phyloP scores from a whole-genome alignment of 2,888 invertebrate genomes.

The Uloborus plumipes region DNA sequence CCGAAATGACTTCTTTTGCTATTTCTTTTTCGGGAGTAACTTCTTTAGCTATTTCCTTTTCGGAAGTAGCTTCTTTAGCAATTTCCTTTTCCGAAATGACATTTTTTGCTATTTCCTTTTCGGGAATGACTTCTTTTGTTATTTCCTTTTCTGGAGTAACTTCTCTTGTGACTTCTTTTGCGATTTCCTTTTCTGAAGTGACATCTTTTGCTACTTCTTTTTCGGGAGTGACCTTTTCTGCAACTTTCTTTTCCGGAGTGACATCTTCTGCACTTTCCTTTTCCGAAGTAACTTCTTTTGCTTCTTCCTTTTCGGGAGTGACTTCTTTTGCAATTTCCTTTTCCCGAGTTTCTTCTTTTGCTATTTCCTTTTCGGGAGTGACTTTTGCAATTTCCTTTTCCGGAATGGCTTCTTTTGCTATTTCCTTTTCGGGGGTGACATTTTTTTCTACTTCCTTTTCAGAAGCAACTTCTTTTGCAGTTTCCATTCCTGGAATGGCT shows the following conservation, averaged over 20 bases:
- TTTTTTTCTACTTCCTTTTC: conserved; percentile 15
- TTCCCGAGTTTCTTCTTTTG: neutral
- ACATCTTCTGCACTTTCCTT: conserved; percentile 2
- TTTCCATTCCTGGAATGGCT: neutral
- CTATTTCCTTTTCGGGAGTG: neutral
- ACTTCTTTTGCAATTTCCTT: neutral
- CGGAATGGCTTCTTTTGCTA: neutral
- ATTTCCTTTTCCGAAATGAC: neutral
- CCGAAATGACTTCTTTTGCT: neutral
- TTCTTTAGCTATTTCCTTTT: neutral
- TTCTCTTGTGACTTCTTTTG: conserved; percentile 9
- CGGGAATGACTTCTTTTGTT: neutral
- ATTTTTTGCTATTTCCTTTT: neutral
- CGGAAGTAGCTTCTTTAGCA: neutral
- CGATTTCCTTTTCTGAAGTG: conserved; percentile 4
- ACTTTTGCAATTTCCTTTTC: neutral
- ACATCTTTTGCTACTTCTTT: neutral
- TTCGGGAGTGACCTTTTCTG: neutral
- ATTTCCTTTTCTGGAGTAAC: neutral
- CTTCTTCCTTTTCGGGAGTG: neutral
- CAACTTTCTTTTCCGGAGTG: neutral
- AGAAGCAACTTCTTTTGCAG: neutral
- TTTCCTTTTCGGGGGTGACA: neutral
- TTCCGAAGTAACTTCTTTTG: neutral
- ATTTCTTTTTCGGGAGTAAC: neutral